Base-by-base conservation (phyloP, 2,113 vertebrate species). In the Pteropus alecto region DNA sequence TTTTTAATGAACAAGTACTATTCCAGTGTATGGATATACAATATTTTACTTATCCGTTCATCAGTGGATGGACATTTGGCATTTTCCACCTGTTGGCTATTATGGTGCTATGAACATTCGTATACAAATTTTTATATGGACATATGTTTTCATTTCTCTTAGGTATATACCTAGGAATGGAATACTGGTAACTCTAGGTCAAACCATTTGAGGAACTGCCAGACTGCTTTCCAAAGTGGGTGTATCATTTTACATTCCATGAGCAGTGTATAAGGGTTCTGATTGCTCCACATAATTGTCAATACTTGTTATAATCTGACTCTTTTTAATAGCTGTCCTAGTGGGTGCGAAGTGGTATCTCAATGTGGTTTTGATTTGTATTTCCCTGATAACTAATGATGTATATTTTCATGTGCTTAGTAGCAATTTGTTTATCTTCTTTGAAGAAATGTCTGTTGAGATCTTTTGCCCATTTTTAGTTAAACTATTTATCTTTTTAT, bases 1-100 rank as follows among this genome's bases (percentile, higher is more conserved):
- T 56, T 94, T 95, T 96, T 94, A 93, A 33, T 82, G 51, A 51
- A 78, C 15, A 79, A 61, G 54, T 79, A 95, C 30, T 82, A 84
- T 68, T 87, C 7, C 48, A 28, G 81, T 92, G 3, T 79, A 26
- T 81, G 22, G 18, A 18, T 51, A 28, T 19, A 51, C 1, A 48
- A 0, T 76, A 73, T 86, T 95, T 94, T 95, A 58, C 85, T 87
- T 93, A 51, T 51, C 41, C 21, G 48, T 65, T 78, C 38, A 77
- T 96, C 19, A 83, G 6, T 86, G 89, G 13, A 15, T 85, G 51
- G 33, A 70, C 7, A 85, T 85, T 68, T 85, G 58, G n/a, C 6
- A 68, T 67, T 76, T 91, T 74, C n/a, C 14, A 82, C 16, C 70
- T 51, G 19, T 86, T 87, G 77, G 21, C 16, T 60, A 28, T 67